Conservation (phyloP, 2,888 invertebrate genomes). For the Epinotia demarniana region DNA sequence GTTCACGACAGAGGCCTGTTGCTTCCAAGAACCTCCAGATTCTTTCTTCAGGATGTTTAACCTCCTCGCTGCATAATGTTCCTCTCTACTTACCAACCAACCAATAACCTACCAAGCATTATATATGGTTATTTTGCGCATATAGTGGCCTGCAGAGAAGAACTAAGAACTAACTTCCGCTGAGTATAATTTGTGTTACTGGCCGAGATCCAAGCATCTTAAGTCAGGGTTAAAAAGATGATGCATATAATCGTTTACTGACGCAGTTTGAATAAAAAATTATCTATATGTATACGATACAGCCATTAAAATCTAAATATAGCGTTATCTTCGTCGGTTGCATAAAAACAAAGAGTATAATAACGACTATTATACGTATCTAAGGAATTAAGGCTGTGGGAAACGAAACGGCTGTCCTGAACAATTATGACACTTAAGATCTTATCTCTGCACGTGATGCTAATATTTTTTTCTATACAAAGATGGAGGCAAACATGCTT, state of each 20-base stretch:
- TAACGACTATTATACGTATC: constrained; percentile 29
- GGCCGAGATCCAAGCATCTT: constrained; percentile 11
- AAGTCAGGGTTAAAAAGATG: constrained; percentile 11
- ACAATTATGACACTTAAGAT: constrained; percentile 34
- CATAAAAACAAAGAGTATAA: constrained; percentile 20
- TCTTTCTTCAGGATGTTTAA: neutral
- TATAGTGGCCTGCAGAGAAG: neutral
- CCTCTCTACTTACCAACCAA: no score
- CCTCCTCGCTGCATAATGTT: neutral
- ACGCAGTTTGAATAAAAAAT: neutral
- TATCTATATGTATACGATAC: constrained; percentile 2
- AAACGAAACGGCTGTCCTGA: constrained; percentile 17
- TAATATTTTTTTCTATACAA: neutral
- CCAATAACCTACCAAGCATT: neutral
- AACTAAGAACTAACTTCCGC: constrained; percentile 11
- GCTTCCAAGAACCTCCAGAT: neutral
- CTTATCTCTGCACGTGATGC: neutral
- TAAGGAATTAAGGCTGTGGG: constrained; percentile 37
- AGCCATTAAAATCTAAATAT: constrained; percentile 21
- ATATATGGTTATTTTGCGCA: neutral
- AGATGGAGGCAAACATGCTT: neutral
- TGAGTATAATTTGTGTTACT: constrained; percentile 1
- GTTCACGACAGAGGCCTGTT: no score
- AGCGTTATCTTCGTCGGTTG: neutral
- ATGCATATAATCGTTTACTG: neutral